phyloP scores from a whole-genome alignment of 2,113 vertebrate species.

The Naja naja region DNA sequence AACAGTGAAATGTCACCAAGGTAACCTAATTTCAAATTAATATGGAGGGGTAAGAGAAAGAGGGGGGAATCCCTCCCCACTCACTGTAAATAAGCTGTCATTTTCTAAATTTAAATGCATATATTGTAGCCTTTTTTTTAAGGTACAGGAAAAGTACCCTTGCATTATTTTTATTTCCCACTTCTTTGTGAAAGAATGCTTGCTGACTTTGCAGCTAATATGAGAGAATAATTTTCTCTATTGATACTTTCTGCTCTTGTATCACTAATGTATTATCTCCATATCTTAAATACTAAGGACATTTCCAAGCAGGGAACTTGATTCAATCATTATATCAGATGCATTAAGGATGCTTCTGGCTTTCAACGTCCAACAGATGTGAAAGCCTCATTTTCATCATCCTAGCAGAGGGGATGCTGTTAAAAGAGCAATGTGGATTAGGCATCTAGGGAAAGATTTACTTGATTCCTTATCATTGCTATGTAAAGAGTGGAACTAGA shows the following conservation, averaged over 20 bases:
- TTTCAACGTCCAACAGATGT: background rate
- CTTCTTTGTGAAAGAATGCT: background rate
- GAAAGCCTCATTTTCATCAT: background rate
- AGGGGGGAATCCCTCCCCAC: background rate
- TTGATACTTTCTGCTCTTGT: background rate
- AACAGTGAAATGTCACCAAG: background rate
- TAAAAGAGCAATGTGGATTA: background rate
- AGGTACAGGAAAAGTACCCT: background rate
- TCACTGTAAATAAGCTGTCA: background rate
- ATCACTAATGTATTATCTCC: background rate
- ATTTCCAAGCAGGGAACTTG: background rate
- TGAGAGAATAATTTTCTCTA: background rate
- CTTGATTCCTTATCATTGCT: background rate
- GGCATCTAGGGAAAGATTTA: background rate
- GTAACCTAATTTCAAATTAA: background rate
- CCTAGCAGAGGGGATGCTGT: background rate
- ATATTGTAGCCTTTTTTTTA: background rate
- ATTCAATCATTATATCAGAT: background rate
- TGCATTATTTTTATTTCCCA: background rate
- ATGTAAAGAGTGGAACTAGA: background rate
- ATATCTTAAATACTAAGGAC: background rate
- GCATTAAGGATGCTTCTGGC: background rate
- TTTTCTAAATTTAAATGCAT: background rate
- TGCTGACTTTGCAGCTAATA: background rate
- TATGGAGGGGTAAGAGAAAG: background rate